Percentiles rank a stretch among this genome's conserved stretches.
These are phyloP conservation scores for Rhamphomyia laevipes DNA, from an alignment of 2,888 invertebrate genomes.

Conservation along the genomic window DNA sequence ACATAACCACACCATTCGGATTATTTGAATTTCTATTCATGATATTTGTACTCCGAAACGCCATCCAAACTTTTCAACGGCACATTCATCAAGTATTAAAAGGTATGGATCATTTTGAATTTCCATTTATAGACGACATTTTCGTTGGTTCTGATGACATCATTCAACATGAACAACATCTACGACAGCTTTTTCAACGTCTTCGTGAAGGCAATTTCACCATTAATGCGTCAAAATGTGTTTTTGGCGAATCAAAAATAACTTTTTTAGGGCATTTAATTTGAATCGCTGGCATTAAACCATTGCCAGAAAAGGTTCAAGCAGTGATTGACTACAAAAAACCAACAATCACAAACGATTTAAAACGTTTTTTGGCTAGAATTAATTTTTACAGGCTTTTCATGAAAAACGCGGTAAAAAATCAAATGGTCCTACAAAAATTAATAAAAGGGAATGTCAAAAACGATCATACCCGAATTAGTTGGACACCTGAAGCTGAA, in stretches of 20 bases:
- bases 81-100: background rate
- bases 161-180: too few species aligned
- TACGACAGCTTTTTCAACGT: too few species aligned
- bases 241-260: background rate
- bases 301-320: too few species aligned
- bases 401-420: too few species aligned
- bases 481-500: too few species aligned
- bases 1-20: background rate
- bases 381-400: too few species aligned
- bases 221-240: background rate
- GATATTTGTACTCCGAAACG: background rate
- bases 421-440: too few species aligned
- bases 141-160: constrained; percentile 1
- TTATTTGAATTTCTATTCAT: background rate
- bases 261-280: background rate
- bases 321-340: too few species aligned
- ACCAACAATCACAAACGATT: too few species aligned
- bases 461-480: too few species aligned
- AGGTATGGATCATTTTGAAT: background rate
- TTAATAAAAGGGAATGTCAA: too few species aligned
- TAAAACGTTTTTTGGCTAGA: too few species aligned
- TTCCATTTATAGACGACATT: background rate
- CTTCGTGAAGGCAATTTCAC: background rate
- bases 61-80: background rate
- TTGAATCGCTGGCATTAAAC: background rate